Percentiles rank a stretch among this genome's conserved stretches.
Evolutionary conservation across 2,888 invertebrate genomes (phyloP).

Genomic region (Cordilura impudica): DNA sequence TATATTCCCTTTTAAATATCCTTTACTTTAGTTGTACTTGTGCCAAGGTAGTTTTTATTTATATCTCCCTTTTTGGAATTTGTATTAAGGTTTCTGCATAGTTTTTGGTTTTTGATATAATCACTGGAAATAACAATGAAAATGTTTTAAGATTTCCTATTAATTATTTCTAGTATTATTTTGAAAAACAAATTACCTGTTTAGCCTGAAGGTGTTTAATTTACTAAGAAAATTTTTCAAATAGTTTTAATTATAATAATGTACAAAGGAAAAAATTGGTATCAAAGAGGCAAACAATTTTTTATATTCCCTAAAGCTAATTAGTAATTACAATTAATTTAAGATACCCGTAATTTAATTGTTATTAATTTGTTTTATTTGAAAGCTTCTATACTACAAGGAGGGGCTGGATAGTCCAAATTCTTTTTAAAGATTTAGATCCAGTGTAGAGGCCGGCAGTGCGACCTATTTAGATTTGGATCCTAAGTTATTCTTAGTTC

Average conservation of each 20-base stretch:
- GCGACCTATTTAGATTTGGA: too few species aligned
- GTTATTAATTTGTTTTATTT: too few species aligned
- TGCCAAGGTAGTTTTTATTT: constrained; percentile 31
- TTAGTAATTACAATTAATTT: too few species aligned
- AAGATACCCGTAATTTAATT: too few species aligned
- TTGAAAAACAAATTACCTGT: constrained; percentile 3
- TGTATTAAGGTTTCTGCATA: neutral
- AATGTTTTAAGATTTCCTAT: neutral
- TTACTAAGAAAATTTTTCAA: neutral
- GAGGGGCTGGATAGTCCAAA: too few species aligned
- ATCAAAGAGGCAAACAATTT: too few species aligned
- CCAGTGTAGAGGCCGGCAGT: too few species aligned
- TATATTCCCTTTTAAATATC: constrained; percentile 5
- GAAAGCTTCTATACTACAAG: too few species aligned
- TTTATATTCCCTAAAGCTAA: too few species aligned
- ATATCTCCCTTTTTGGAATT: neutral
- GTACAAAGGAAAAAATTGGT: neutral
- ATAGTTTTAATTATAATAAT: too few species aligned
- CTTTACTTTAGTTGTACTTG: constrained; percentile 1
- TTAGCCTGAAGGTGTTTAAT: neutral
- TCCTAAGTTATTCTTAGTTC: too few species aligned
- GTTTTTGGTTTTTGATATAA: constrained; percentile 12
- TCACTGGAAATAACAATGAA: constrained; percentile 9
- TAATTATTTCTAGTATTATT: neutral
- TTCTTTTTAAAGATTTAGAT: too few species aligned